A percentile compares a stretch with the other conserved stretches of the same genome.
Conservation (phyloP, 2,797 vertebrate genomes). For the Cyclopterus lumpus region DNA sequence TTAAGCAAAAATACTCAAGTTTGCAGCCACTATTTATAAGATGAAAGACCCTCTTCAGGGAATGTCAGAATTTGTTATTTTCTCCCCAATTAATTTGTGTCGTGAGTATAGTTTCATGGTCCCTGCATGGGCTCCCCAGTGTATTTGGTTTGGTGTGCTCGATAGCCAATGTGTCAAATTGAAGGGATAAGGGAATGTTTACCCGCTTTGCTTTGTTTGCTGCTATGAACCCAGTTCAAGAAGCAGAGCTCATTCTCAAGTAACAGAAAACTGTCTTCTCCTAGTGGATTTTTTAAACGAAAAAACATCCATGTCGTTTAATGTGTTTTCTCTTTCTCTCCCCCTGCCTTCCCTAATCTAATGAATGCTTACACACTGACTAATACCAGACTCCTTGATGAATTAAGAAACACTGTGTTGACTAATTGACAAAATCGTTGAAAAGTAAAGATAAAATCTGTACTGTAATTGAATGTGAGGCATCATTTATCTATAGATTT, state of each 20-base stretch:
- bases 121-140: conserved; percentile 69
- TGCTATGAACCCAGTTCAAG: conserved; percentile 38
- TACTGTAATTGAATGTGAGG: conserved; percentile 84
- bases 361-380: conserved; percentile 56
- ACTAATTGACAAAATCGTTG: conserved; percentile 82
- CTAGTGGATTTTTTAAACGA: conserved; percentile 38
- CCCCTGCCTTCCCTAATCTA: conserved; percentile 50
- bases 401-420: conserved; percentile 76
- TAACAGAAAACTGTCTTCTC: conserved; percentile 49
- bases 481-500: conserved; percentile 85
- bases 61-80: conserved; percentile 81
- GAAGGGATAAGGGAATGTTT: conserved; percentile 60
- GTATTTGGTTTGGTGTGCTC: conserved; percentile 72
- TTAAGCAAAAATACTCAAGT: conserved; percentile 78
- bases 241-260: conserved; percentile 39
- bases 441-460: conserved; percentile 82
- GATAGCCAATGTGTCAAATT: conserved; percentile 71
- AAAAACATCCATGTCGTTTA: conserved; percentile 33
- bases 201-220: conserved; percentile 55
- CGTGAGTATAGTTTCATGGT: conserved; percentile 75
- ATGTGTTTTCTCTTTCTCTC: conserved; percentile 37
- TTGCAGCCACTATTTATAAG: conserved; percentile 85
- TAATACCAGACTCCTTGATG: conserved; percentile 65
- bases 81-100: conserved; percentile 80
- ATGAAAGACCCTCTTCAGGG: conserved; percentile 85